A percentile compares a stretch with the other conserved stretches of the same genome.
Conservation (phyloP, 2,113 vertebrate genomes). For the Albula goreensis region DNA sequence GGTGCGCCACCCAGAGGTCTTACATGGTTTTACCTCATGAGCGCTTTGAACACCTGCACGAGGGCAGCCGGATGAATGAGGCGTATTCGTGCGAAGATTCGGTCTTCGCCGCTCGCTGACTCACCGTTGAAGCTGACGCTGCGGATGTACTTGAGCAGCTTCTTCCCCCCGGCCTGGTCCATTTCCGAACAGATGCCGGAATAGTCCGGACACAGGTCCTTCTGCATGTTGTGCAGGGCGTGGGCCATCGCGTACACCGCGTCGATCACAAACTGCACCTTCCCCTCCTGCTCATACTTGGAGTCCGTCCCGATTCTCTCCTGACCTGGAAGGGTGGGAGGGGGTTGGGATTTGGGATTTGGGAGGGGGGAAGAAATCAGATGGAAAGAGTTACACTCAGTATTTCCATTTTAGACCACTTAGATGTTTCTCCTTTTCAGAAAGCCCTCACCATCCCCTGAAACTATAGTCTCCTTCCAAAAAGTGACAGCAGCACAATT, state of each 20-base stretch:
- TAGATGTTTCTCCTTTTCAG: too few relatives aligned
- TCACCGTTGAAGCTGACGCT: constrained; percentile 82
- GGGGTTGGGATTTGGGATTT: not conserved
- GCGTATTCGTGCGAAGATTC: not conserved
- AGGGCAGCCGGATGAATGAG: too few relatives aligned
- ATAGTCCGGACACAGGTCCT: constrained; percentile 83
- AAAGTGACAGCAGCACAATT: not conserved
- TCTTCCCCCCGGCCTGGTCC: constrained; percentile 86
- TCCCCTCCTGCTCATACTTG: constrained; percentile 92
- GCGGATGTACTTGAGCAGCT: constrained; percentile 89
- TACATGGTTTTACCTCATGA: too few relatives aligned
- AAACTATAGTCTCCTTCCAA: too few relatives aligned
- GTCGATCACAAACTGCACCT: constrained; percentile 95
- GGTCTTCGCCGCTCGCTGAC: constrained; percentile 18
- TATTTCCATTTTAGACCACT: not conserved
- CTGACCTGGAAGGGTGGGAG: constrained; percentile 73
- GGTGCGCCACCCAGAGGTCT: too few relatives aligned
- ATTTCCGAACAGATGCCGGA: constrained; percentile 85
- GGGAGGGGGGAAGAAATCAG: not conserved
- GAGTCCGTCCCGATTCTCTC: constrained; percentile 90
- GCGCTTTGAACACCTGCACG: too few relatives aligned
- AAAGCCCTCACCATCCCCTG: too few relatives aligned
- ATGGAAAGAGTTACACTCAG: not conserved
- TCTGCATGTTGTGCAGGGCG: constrained; percentile 91
- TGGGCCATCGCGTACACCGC: constrained; percentile 94